Conservation (phyloP, 2,113 vertebrate genomes). For the Diadophis punctatus region DNA sequence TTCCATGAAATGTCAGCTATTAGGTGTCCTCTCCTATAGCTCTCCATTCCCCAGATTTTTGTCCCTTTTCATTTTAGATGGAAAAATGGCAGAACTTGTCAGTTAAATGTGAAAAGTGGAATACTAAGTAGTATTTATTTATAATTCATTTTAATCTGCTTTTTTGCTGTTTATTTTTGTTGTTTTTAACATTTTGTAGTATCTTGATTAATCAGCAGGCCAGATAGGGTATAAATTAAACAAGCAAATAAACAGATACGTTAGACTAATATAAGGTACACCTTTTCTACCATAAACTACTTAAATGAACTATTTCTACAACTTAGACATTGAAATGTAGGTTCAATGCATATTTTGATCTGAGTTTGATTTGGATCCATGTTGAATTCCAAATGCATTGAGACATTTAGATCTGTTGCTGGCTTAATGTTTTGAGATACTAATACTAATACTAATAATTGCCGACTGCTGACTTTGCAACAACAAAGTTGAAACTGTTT, state of each 20-base stretch:
- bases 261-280: not conserved
- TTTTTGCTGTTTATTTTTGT: not conserved
- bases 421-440: slow-evolving; percentile 33
- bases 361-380: slow-evolving; percentile 38
- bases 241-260: not conserved
- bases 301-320: not conserved
- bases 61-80: not conserved
- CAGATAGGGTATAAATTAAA: not conserved
- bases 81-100: not conserved
- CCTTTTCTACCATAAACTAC: not conserved
- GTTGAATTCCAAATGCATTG: slow-evolving; percentile 44
- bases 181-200: not conserved
- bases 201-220: not conserved
- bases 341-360: slow-evolving; percentile 47
- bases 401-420: slow-evolving; percentile 54
- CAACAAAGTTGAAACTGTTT: no score
- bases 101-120: not conserved
- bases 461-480: no score
- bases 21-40: not conserved
- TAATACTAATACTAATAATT: no score
- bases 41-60: not conserved
- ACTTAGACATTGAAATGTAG: not conserved
- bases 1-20: not conserved
- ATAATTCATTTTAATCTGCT: not conserved
- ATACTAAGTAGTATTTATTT: not conserved